Percentiles rank a stretch among this genome's conserved stretches.
phyloP scores from a whole-genome alignment of 2,888 invertebrate genomes.

The Clostera curtula region DNA sequence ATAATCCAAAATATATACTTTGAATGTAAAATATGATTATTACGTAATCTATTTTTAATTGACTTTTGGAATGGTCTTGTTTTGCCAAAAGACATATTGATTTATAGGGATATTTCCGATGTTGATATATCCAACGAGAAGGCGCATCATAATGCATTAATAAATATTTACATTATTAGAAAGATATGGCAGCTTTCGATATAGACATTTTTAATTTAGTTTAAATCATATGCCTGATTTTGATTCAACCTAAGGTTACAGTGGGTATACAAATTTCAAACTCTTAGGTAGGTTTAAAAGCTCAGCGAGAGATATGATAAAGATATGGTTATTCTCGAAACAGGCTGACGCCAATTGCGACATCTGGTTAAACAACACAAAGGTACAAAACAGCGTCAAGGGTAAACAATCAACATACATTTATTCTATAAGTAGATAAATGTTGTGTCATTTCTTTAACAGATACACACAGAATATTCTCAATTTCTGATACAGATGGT shows the following conservation, averaged over 20 bases:
- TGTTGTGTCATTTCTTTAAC: neutral
- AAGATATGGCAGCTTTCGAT: no score
- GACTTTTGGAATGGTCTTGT: slow-evolving; percentile 55
- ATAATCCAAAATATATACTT: slow-evolving; percentile 43
- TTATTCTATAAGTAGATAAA: neutral
- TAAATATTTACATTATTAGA: no score
- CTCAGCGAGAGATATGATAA: slow-evolving; percentile 40
- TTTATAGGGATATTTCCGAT: no score
- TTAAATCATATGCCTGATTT: no score
- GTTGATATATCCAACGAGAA: no score
- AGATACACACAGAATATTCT: slow-evolving; percentile 9
- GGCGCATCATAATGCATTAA: no score
- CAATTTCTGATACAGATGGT: slow-evolving; percentile 15
- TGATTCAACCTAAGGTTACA: slow-evolving; percentile 4
- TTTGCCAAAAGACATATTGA: slow-evolving; percentile 28
- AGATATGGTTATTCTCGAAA: slow-evolving; percentile 35
- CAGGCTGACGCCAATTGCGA: no score
- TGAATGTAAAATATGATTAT: slow-evolving; percentile 32
- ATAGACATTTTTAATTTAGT: no score
- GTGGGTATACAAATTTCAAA: slow-evolving; percentile 13
- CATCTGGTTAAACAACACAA: no score
- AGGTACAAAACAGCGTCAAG: no score
- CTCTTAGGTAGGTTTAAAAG: slow-evolving; percentile 27
- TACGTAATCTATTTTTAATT: slow-evolving; percentile 56
- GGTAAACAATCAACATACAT: no score